phyloP scores from a whole-genome alignment of 64 coral and sea anemone genomes.

The Porites lutea region DNA sequence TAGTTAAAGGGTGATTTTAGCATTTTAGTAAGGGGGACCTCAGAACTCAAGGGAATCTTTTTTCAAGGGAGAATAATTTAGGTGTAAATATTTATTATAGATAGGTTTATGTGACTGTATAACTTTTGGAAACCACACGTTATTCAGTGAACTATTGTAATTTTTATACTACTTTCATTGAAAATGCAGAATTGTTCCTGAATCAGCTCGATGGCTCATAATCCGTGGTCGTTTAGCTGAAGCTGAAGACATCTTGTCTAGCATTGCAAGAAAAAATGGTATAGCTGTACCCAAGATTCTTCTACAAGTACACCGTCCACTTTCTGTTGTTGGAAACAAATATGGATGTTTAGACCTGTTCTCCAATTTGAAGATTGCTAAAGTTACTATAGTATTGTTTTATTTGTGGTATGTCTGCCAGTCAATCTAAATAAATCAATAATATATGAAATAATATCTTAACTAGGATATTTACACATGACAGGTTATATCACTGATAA shows the following conservation, averaged over 20 bases:
- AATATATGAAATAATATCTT: too few species aligned
- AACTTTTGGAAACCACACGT: too few species aligned
- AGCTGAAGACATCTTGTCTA: slow-evolving; percentile 90
- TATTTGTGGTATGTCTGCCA: slow-evolving; percentile 80
- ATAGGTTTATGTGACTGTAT: too few species aligned
- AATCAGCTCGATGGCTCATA: slow-evolving; percentile 96
- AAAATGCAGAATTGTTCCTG: slow-evolving; percentile 80
- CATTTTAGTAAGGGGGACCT: too few species aligned
- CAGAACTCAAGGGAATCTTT: too few species aligned
- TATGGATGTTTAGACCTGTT: slow-evolving; percentile 94
- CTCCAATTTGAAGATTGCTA: slow-evolving; percentile 85
- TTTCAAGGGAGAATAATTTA: too few species aligned
- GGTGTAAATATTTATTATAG: too few species aligned
- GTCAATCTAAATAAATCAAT: background rate
- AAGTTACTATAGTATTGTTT: slow-evolving; percentile 80
- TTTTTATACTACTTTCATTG: background rate
- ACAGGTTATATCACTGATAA: too few species aligned
- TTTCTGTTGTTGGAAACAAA: slow-evolving; percentile 75
- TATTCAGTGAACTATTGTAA: background rate
- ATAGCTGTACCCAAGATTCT: slow-evolving; percentile 94
- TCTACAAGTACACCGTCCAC: slow-evolving; percentile 88
- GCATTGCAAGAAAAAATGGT: slow-evolving; percentile 95
- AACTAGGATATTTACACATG: too few species aligned
- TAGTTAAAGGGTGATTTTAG: too few species aligned
- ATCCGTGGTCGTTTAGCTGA: slow-evolving; percentile 91